Percentiles rank a stretch among this genome's conserved stretches.
Conservation (phyloP, 2,888 invertebrate genomes). For the Endotricha flammealis region DNA sequence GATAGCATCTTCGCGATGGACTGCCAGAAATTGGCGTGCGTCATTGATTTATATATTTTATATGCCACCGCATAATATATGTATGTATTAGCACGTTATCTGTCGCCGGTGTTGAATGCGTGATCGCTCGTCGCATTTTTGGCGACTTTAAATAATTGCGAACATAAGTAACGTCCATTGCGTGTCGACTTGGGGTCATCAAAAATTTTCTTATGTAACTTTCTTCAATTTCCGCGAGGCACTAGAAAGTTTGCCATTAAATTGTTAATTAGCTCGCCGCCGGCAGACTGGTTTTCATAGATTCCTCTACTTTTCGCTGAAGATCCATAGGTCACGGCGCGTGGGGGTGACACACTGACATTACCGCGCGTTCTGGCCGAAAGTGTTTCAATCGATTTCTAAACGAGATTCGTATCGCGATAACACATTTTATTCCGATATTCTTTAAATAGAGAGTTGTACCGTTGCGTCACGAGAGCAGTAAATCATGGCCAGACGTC, state of each 20-base stretch:
- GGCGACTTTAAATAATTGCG: background rate
- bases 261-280: background rate
- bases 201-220: background rate
- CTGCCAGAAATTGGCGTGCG: too few species aligned
- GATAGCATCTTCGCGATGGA: too few species aligned
- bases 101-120: background rate
- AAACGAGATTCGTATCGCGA: background rate
- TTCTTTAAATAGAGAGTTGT: background rate
- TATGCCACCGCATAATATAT: too few species aligned
- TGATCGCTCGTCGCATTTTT: background rate
- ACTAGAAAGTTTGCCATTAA: background rate
- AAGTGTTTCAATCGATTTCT: slow-evolving; percentile 5
- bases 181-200: background rate
- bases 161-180: background rate
- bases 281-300: background rate
- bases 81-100: background rate
- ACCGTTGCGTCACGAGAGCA: background rate
- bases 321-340: background rate
- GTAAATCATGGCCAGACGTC: slow-evolving; percentile 6
- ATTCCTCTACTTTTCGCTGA: background rate
- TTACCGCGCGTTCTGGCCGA: background rate
- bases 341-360: slow-evolving; percentile 6
- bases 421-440: background rate
- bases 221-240: background rate
- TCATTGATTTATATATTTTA: too few species aligned